Base-by-base conservation (phyloP, 2,113 vertebrate genomes). In the Maccullochella peelii region DNA sequence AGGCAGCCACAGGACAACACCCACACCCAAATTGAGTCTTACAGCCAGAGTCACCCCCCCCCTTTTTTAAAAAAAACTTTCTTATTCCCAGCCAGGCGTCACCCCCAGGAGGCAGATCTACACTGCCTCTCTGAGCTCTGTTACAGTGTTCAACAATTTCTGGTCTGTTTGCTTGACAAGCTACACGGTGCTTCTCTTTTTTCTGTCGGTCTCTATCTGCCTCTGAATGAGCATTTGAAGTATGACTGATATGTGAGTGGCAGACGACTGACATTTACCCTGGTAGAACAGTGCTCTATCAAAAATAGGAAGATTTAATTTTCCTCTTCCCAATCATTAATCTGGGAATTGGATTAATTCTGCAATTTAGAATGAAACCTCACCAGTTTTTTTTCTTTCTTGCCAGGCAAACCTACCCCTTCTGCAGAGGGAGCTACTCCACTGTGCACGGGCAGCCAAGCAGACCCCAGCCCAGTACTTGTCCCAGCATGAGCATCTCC, bases 381-480 rank as follows among this genome's bases (percentile, higher is more conserved):
- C 8, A 14, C 44, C 21, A 61, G 1, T 80, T 47, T 62, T 0
- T 1, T 71, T 11, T 52, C 20, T 65, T 36, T 69, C 55, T 73
- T 30, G 38, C 3, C 87, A 99, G 98, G 98, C 98, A 80, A 99
- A 99, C 91, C 95, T 99, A 7, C 98, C 98, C 0, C 95, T 99
- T 92, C 96, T 99, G 70, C 98, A 99, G 95, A 95, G 98, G 25
- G 98, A 99, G 95, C 91, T 99, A 77, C 95, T 99, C 85, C 98
- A 99, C 92, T 99, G 98, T 1, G 98, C 98, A 36, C 96, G 98
- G 0, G 97, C 98, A 9, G 98, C 98, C 94, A 99, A 99, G 93
- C 98, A 99, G 94, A 99, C 98, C 0, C 98, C 98, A 0, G 99
- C 98, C 42, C 98, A 99, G 93, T 99, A 99, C 95, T 94, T 99